Base-by-base conservation (phyloP, 2,888 invertebrate genomes). In the Agrotis exclamationis region DNA sequence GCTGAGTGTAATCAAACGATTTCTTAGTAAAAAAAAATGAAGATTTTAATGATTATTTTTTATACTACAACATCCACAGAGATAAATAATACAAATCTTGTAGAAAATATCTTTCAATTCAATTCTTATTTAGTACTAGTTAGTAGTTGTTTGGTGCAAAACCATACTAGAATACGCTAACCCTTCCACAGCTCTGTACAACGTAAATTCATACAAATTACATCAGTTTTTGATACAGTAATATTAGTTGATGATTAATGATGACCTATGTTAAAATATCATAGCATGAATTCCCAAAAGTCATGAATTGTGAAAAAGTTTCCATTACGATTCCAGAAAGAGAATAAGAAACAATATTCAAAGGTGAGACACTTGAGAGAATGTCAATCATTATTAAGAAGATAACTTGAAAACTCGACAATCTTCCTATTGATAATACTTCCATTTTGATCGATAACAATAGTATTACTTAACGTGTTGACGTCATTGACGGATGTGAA, bases 401-500 rank as follows among this genome's bases (percentile, higher is more conserved):
- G 0, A 24, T 39, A 16, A 47, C 59, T 47, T 33, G 54, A 22
- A 62, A 58, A 60, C 24, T 48, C 24, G 18, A 63, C 64, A 67
- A 71, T 64, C 24, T 65, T 66, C 33, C 11, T 11, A 62, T 62
- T 33, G 33, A 67, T 57, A 53, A 50, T 50, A 39, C n/a, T 16
- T 51, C 33, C n/a, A 44, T 62, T 65, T 60, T 50, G 18, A 63
- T 63, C 51, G 44, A 57, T 58, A 77, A 79, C 78, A 82, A 79
- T 82, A 51, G 69, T 68, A 73, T 83, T 80, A 78, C 74, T 72
- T 74, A 76, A 68, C 51, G 1, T n/a, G 11, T 20, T 77, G 53
- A 70, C 68, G 70, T 75, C 74, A 74, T 22, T 66, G n/a, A 48
- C 67, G 78, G 74, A 82, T 78, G 82, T 73, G 56, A 78, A 73